Evolutionary conservation across 2,888 invertebrate genomes (phyloP), one percentile per base, ranked within the genome.

Genomic region (Eristalis arbustorum): DNA sequence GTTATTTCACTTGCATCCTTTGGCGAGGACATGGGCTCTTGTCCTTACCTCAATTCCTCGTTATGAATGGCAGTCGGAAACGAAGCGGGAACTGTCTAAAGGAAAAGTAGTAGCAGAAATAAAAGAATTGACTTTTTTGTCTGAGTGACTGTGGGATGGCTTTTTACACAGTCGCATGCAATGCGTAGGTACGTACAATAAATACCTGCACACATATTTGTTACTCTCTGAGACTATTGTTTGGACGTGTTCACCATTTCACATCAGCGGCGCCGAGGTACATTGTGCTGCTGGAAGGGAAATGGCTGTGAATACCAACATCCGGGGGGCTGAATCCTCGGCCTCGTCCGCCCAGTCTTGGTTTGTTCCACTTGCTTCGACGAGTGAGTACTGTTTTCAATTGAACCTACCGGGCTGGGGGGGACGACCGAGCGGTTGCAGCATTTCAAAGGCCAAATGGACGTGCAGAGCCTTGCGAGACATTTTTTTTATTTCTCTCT

Each of bases 171-270:
- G 77, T 68, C 76, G 69, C 71, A 74, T 77, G 81, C 76, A 76
- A 78, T 81, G 82, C 73, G 76, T 73, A 77, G 75, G 49, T 61
- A 68, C 40, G 14, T 13, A 59, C 25, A 25, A n/a, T 76, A 72
- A 23, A 28, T 59, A 75, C 42, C 42, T 75, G 75, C 64, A 80
- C 59, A n/a, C 49, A 49, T 81, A 73, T 23, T 59, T 63, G 69
- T 81, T 73, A 31, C 73, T 76, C 49, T 31, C 73, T 67, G 71
- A 81, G 74, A 85, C 85, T 81, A 85, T 82, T 85, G 85, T 81
- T 71, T 62, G 77, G 69, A 85, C 85, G 85, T 85, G 85, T 77
- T 85, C 67, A 69, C 73, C 77, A 82, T 81, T 73, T 74, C 69
- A 85, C 81, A 81, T 77, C 69, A 71, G 62, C 31, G 40, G n/a